Conservation (phyloP, 2,888 invertebrate species). For the Polymixis flavicincta region DNA sequence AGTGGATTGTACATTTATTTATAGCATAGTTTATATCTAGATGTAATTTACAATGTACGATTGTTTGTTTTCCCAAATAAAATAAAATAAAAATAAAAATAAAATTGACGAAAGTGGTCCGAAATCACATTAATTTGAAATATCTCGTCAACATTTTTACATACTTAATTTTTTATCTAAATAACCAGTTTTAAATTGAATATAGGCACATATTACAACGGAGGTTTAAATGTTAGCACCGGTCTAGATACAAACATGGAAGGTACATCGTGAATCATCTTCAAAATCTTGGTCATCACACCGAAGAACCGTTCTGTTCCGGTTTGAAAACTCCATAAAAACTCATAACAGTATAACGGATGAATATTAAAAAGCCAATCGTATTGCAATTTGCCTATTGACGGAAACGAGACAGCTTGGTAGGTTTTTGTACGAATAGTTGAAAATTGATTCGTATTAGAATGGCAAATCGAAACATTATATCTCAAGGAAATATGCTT, state of each 20-base stretch:
- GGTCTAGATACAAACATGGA: slow-evolving; percentile 34
- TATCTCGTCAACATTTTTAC: slow-evolving; percentile 7
- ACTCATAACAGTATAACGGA: slow-evolving; percentile 61
- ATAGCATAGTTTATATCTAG: no score
- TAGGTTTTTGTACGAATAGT: background rate
- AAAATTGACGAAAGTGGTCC: slow-evolving; percentile 30
- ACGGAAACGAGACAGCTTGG: slow-evolving; percentile 38
- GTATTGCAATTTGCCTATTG: slow-evolving; percentile 45
- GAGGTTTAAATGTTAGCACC: slow-evolving; percentile 26
- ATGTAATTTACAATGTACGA: no score
- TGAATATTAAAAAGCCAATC: slow-evolving; percentile 57
- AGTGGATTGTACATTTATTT: no score
- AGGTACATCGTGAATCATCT: slow-evolving; percentile 54
- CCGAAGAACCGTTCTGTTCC: slow-evolving; percentile 55
- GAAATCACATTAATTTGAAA: slow-evolving; percentile 29
- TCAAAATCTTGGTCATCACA: slow-evolving; percentile 52
- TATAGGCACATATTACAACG: slow-evolving; percentile 12
- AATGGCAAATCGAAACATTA: slow-evolving; percentile 13
- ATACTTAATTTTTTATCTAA: slow-evolving; percentile 13
- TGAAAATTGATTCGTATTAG: slow-evolving; percentile 12
- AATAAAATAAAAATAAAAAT: no score
- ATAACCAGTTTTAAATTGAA: slow-evolving; percentile 23
- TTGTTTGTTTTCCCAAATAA: no score
- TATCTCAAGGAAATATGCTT: slow-evolving; percentile 15
- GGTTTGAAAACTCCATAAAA: slow-evolving; percentile 55